phyloP scores from a whole-genome alignment of 2,113 vertebrate genomes.

The Corythoichthys intestinalis region DNA sequence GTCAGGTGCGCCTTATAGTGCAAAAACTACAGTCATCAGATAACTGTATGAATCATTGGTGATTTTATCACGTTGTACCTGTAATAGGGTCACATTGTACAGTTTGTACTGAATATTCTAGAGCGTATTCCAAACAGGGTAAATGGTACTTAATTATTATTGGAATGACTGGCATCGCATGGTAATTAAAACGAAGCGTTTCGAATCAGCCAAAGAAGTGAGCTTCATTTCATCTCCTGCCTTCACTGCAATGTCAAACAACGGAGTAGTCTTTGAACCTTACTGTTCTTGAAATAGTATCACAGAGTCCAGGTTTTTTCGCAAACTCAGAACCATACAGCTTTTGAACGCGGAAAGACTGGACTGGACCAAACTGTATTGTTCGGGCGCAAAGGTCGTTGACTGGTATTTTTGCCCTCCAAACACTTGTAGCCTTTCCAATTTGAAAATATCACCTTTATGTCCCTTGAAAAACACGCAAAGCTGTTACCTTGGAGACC shows the following conservation, averaged over 20 bases:
- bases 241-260: neutral
- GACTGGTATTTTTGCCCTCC: neutral
- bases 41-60: no score
- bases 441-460: neutral
- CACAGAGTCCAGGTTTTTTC: neutral
- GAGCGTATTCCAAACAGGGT: neutral
- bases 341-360: neutral
- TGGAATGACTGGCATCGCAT: neutral
- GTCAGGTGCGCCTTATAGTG: no score
- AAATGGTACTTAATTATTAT: neutral
- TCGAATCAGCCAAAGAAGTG: neutral
- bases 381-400: neutral
- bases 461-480: neutral
- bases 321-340: neutral
- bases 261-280: neutral
- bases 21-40: no score
- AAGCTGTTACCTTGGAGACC: conserved; percentile 6
- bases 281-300: neutral
- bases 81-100: no score
- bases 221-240: neutral
- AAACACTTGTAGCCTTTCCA: neutral
- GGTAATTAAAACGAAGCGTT: neutral
- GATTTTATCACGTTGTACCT: no score
- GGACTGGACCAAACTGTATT: neutral
- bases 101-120: no score